phyloP scores from a whole-genome alignment of 2,797 vertebrate genomes.

The Champsocephalus gunnari region DNA sequence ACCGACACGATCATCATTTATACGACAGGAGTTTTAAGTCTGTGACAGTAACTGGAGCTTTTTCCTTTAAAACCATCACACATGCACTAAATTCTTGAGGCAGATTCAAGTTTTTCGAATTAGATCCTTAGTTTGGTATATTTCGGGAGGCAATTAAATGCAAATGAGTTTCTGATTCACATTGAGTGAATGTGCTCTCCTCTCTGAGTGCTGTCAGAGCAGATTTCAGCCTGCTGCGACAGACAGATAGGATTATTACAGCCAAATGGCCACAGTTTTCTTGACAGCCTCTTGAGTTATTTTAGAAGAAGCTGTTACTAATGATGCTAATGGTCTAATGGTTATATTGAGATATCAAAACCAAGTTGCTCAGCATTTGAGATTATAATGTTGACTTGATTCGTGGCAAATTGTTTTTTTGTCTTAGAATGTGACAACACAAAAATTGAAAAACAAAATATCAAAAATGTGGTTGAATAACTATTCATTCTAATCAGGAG shows the following conservation, averaged over 20 bases:
- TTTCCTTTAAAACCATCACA: neutral
- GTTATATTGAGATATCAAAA: neutral
- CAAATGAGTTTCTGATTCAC: neutral
- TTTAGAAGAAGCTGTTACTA: constrained; percentile 7
- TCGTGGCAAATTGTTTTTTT: neutral
- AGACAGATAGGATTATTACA: constrained; percentile 3
- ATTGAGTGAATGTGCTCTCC: neutral
- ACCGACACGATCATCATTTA: neutral
- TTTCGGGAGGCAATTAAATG: neutral
- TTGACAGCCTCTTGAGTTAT: constrained; percentile 18
- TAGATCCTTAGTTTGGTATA: neutral
- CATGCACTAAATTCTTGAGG: neutral
- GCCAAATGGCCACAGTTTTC: neutral
- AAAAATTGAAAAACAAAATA: neutral
- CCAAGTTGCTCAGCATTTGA: neutral
- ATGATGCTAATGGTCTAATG: neutral
- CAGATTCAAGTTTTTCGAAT: neutral
- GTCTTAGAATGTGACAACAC: neutral
- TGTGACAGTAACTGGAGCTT: neutral
- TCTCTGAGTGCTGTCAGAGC: neutral
- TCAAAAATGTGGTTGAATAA: neutral
- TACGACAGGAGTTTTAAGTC: neutral
- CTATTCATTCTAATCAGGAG: too few relatives aligned
- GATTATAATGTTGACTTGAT: neutral
- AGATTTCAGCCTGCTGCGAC: neutral